Conservation (phyloP, 2,797 vertebrate species). For the Allobates femoralis region DNA sequence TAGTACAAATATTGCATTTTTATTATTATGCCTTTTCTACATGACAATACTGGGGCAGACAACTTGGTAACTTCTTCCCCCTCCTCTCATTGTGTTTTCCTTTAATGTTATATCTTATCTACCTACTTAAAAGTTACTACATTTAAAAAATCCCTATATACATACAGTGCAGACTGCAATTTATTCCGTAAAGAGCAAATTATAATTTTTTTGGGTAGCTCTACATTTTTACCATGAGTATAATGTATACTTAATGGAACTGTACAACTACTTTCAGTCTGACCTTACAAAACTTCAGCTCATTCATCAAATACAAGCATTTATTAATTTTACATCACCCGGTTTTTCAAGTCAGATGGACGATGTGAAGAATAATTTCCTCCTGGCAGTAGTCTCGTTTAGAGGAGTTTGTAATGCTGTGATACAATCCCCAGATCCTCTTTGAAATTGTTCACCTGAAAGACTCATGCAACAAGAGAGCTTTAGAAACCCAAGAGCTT, state of each 20-base stretch:
- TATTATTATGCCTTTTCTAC: too few species aligned
- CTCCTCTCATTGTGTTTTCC: too few species aligned
- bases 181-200: background rate
- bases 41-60: too few species aligned
- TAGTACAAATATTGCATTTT: too few species aligned
- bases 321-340: conserved; percentile 39
- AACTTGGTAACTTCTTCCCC: too few species aligned
- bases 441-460: conserved; percentile 46
- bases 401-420: conserved; percentile 19
- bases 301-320: background rate
- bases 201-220: background rate
- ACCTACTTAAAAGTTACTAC: too few species aligned
- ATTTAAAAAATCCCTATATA: background rate
- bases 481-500: conserved; percentile 38
- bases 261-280: background rate
- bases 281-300: background rate
- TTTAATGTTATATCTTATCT: too few species aligned
- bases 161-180: background rate
- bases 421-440: conserved; percentile 25
- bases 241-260: conserved; percentile 11
- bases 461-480: conserved; percentile 27
- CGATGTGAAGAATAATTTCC: conserved; percentile 6
- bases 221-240: background rate
- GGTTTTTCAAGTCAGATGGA: conserved; percentile 13
- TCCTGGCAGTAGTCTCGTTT: conserved; percentile 27